Percentiles rank a stretch among this genome's conserved stretches.
Evolutionary conservation across 2,888 invertebrate genomes (phyloP).

Genomic region (Eilema sororculum): DNA sequence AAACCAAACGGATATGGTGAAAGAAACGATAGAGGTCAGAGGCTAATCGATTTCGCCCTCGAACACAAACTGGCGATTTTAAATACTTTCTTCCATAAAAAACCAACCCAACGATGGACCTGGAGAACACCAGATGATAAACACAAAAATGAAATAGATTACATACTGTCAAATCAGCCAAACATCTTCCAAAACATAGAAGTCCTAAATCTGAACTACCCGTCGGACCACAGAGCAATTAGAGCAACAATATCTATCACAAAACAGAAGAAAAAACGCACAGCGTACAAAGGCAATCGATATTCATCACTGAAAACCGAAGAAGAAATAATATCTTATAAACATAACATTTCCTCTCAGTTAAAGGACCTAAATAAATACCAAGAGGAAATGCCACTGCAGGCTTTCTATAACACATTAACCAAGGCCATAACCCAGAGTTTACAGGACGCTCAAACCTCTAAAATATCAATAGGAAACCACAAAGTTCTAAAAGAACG

Average conservation of each 20-base stretch:
- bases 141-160: background rate
- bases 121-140: background rate
- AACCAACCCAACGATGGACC: constrained; percentile 6
- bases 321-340: too few species aligned
- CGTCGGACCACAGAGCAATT: constrained; percentile 34
- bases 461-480: too few species aligned
- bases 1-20: background rate
- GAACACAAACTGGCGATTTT: constrained; percentile 7
- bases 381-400: constrained; percentile 7
- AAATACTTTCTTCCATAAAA: constrained; percentile 2
- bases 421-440: constrained; percentile 14
- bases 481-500: constrained; percentile 24
- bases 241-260: constrained; percentile 30
- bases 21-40: background rate
- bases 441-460: constrained; percentile 10
- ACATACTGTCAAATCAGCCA: background rate
- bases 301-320: constrained; percentile 13
- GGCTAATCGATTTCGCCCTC: background rate
- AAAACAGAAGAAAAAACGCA: constrained; percentile 23
- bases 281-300: constrained; percentile 11
- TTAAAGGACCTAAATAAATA: too few species aligned
- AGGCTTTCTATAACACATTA: constrained; percentile 14
- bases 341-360: too few species aligned
- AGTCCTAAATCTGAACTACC: constrained; percentile 28
- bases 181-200: background rate